A percentile compares a stretch with the other conserved stretches of the same genome.
Conservation (phyloP, 2,888 invertebrate genomes). For the Matsumyia berberina region DNA sequence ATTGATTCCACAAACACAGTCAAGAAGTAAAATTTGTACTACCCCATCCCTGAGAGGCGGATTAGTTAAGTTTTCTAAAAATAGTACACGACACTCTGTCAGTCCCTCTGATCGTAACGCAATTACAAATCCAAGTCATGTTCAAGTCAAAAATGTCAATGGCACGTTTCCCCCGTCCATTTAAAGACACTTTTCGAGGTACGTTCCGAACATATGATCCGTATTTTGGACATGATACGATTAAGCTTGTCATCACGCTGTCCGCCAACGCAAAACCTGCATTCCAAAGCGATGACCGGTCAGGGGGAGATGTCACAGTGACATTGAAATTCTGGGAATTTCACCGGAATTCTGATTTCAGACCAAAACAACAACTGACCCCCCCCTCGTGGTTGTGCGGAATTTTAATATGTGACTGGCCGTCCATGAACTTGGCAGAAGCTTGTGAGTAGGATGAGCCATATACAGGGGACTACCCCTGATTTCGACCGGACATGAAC, state of each 20-base stretch:
- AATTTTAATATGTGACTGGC: slow-evolving; percentile 40
- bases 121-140: slow-evolving; percentile 58
- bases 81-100: slow-evolving; percentile 26
- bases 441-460: neutral
- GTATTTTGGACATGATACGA: slow-evolving; percentile 46
- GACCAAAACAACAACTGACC: slow-evolving; percentile 16
- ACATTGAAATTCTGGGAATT: slow-evolving; percentile 39
- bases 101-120: slow-evolving; percentile 4
- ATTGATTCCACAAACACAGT: slow-evolving; percentile 5
- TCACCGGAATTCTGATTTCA: slow-evolving; percentile 12
- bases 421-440: slow-evolving; percentile 47
- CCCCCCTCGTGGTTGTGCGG: slow-evolving; percentile 6
- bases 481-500: slow-evolving; percentile 43
- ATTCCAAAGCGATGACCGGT: slow-evolving; percentile 38
- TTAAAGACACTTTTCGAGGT: slow-evolving; percentile 42
- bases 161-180: slow-evolving; percentile 66
- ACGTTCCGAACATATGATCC: slow-evolving; percentile 2
- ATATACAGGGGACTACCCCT: slow-evolving; percentile 26
- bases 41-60: slow-evolving; percentile 1
- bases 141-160: slow-evolving; percentile 59
- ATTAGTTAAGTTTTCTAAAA: slow-evolving; percentile 34
- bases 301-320: slow-evolving; percentile 5
- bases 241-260: slow-evolving; percentile 34
- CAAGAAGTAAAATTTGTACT: neutral
- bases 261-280: slow-evolving; percentile 7